Base-by-base conservation (phyloP, 2,888 invertebrate species). In the Andricus curvator region DNA sequence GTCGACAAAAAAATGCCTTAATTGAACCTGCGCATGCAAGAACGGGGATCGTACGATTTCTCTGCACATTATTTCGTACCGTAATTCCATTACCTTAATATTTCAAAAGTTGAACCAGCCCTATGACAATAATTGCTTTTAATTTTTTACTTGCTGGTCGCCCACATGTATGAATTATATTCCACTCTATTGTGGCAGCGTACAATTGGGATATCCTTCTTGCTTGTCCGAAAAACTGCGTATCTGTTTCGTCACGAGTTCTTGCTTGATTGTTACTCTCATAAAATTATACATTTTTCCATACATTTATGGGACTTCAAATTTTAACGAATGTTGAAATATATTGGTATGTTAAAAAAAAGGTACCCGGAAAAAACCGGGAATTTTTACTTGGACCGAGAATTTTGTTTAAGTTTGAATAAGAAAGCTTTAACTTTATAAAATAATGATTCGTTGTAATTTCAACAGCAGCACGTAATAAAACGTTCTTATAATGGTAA, bases 1-100 rank as follows among this genome's bases (percentile, higher is more conserved):
- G 29, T 74, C 74, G 29, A 56, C 74, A 74, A 74, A 74, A 62
- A 70, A 74, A 56, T 74, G 33, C 74, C 51, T 74, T 74, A 74
- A 74, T 74, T 74, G 74, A 74, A 74, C 74, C 51, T n/a, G n/a
- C 56, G 74, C 74, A 74, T 74, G 74, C 74, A 56, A 74, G 74
- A 74, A 74, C 74, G 74, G 74, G 74, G 74, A 56, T 74, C 51
- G 74, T 74, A 74, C 74, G 51, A 74, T 56, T 74, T 74, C 74
- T 74, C 74, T 51, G 74, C 74, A 74, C 51, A 74, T 74, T 74
- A 74, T 74, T 56, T 74, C 51, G 56, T 51, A 74, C 9, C 51
- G 51, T 56, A 74, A 74, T 74, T 74, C 74, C 74, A 74, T 74
- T 74, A 74, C 74, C 56, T 74, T 74, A 74, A 74, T 74, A 56